Base-by-base conservation (phyloP, 2,888 invertebrate genomes). In the Cantharis rustica region DNA sequence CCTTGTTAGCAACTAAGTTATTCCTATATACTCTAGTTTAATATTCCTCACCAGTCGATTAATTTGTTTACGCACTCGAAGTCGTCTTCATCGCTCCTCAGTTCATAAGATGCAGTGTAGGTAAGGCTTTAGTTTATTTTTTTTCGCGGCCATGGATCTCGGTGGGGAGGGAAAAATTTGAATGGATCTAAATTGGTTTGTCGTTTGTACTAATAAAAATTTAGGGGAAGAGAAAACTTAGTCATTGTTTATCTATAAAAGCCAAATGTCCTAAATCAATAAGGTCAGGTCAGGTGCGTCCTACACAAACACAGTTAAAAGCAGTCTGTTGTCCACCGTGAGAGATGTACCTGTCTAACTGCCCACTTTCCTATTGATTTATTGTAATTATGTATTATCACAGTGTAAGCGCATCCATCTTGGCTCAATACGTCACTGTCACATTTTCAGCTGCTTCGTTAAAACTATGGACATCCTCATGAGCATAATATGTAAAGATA, bases 361-460 rank as follows among this genome's bases (percentile, higher is more conserved):
- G 82, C 83, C 84, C 84, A 84, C 84, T 84, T 83, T 47, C 83
- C 81, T 82, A 83, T 83, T 84, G 84, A 84, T 84, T 84, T 84
- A 84, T 84, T 81, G 84, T 84, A 83, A 84, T 82, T 82, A 82
- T 82, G 81, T 81, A 82, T 79, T 81, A 82, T 82, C 81, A 80
- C 79, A 80, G 75, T 79, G 80, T 73, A 75, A 73, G 75, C 75
- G 81, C 82, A 83, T 83, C 83, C 82, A 82, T 83, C 82, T 82
- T 82, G 79, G 79, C 82, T 80, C 81, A 73, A 81, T 81, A 76
- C 82, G 83, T 83, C 83, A 83, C 82, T 83, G 83, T 83, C 83
- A 81, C 69, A 71, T 72, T 76, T 75, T 61, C 75, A 72, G 47
- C 75, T 75, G 71, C 75, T 75, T 73, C 75, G 71, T 79, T 77